Base-by-base conservation (phyloP, 2,113 vertebrate species). In the Albula glossodonta region DNA sequence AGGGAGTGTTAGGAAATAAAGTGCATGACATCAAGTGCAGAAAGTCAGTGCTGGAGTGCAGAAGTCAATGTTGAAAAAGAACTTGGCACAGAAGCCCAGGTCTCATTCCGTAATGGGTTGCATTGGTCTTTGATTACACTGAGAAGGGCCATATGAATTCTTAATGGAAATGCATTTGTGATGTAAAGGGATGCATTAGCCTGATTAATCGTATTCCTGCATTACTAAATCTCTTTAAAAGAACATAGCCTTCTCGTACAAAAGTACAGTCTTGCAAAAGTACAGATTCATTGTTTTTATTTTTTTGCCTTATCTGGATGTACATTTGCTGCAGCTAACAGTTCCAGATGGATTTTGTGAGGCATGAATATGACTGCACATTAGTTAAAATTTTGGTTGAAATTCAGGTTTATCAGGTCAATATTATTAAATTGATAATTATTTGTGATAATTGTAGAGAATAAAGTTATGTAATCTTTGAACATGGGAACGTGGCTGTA, bases 181-280 rank as follows among this genome's bases (percentile, higher is more conserved):
- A 81, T 88, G 85, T 86, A 90, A 83, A 78, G 86, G 87, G 86
- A 88, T 90, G 86, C 89, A 91, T 91, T 91, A 89, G 88, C 81
- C 83, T 90, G 88, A 91, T 90, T 89, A 87, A 87, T 84, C 84
- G 81, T 83, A 77, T 85, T 83, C 87, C 83, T 86, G 70, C 86
- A 87, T 83, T 86, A 82, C 51, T 86, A 82, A 84, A 78, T 88
- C 81, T 87, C 89, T 83, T 11, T 78, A 85, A 78, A 89, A 83
- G 82, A 81, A 52, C 66, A 60, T 53, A 5, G 48, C 83, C 57
- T 81, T 88, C 84, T 87, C 9, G 48, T 81, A 22, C 51, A 77
- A 82, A 70, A 89, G 41, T 85, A 79, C 78, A 49, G 41, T 79
- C 48, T 17, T 79, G 4, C 31, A 19, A 79, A 79, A 74, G 22